Conservation (phyloP, 2,888 invertebrate genomes). For the Yponomeuta malinellus region DNA sequence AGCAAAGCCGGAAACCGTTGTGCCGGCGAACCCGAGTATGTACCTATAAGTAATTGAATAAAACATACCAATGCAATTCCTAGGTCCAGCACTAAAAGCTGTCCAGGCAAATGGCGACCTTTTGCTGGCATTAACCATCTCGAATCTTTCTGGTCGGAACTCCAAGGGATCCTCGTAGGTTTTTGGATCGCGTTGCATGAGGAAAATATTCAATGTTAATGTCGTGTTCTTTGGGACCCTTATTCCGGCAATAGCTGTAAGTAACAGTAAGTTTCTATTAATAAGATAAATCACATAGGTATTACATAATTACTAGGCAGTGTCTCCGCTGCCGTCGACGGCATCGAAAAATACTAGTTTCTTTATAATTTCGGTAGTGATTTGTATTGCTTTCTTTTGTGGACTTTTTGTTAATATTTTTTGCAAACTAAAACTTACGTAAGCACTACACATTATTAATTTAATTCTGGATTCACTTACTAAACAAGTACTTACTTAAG, state of each 20-base stretch:
- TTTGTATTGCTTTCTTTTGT: too few relatives aligned
- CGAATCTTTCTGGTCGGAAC: slow-evolving; percentile 72
- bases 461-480: too few relatives aligned
- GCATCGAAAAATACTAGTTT: too few relatives aligned
- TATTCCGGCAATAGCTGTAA: slow-evolving; percentile 10
- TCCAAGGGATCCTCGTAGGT: slow-evolving; percentile 70
- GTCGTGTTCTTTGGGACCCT: slow-evolving; percentile 45
- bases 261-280: not conserved
- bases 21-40: too few relatives aligned
- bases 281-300: not conserved
- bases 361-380: too few relatives aligned
- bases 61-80: slow-evolving; percentile 75
- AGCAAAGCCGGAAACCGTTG: too few relatives aligned
- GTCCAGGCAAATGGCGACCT: slow-evolving; percentile 70
- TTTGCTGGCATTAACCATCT: slow-evolving; percentile 33
- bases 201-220: slow-evolving; percentile 51
- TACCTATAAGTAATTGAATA: not conserved
- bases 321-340: too few relatives aligned
- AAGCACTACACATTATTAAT: too few relatives aligned
- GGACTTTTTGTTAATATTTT: too few relatives aligned
- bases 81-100: slow-evolving; percentile 79
- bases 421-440: too few relatives aligned
- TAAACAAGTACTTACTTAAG: too few relatives aligned
- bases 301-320: too few relatives aligned
- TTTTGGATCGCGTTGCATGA: slow-evolving; percentile 64